Evolutionary conservation across 2,113 vertebrate genomes (phyloP), one percentile per base, ranked within the genome.

Genomic region (Colistium nudipinnis): DNA sequence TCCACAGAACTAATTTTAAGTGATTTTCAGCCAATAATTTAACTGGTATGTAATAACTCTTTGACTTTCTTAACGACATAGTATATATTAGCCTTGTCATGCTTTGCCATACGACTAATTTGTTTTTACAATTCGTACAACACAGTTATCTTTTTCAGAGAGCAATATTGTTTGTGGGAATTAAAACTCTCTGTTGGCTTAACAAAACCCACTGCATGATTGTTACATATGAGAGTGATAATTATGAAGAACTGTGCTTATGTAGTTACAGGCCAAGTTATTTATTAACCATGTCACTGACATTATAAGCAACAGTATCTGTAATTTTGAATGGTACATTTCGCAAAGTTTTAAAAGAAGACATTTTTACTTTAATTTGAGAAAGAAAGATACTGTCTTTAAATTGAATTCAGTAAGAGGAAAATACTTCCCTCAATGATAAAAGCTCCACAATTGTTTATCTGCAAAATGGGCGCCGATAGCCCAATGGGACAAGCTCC

Each of bases 401-500:
- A 47, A 81, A 82, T 52, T 70, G 2, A 45, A 49, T 49, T 49
- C 44, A 36, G 47, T 68, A 73, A 63, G 33, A 53, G 5, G 13
- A 48, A 62, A 28, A 59, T 59, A 71, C 25, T 44, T 80, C 4
- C 24, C 43, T 33, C 13, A 0, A 11, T 48, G 31, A 61, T 72
- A 61, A 70, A 76, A 76, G 45, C 31, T 67, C 35, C 25, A 62
- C 52, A 62, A 14, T 85, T 88, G 66, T 88, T 90, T 77, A 82
- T 90, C 67, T 70, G 68, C 52, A 54, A 62, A 77, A 43, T 56
- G 5, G 14, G 25, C 20, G 75, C 44, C 68, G 49, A 47, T 54
- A 65, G 72, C 62, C 71, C n/a, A 41, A 35, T 52, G 33, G 76
- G 63, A 80, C 51, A 80, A 80, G 44, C 53, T 62, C 55, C 33